phyloP scores from a whole-genome alignment of 2,888 invertebrate species.

The Caenorhabditis auriculariae region DNA sequence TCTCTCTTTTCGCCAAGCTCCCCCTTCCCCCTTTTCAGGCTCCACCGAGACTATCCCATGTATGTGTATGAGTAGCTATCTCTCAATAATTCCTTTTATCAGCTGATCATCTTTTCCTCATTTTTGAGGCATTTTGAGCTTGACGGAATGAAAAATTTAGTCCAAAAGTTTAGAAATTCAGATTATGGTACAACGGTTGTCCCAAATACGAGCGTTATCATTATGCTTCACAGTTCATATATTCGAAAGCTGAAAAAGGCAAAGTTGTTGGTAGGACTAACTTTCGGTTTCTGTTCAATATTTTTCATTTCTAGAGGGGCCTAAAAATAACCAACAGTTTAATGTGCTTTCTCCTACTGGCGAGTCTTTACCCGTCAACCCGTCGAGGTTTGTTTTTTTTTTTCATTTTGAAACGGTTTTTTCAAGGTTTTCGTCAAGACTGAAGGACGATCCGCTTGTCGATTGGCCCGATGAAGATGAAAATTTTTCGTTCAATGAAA shows the following conservation, averaged over 20 bases:
- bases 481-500: no score
- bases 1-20: no score
- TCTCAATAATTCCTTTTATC: no score
- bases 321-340: slow-evolving; percentile 27
- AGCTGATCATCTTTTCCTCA: no score
- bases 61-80: no score
- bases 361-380: slow-evolving; percentile 29
- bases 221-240: slow-evolving; percentile 56
- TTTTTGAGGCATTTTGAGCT: no score
- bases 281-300: neutral
- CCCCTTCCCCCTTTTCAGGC: no score
- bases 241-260: slow-evolving; percentile 57
- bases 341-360: slow-evolving; percentile 33
- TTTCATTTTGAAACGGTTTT: no score
- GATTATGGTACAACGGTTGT: slow-evolving; percentile 55
- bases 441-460: neutral
- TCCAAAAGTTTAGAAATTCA: neutral
- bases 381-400: no score
- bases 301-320: slow-evolving; percentile 26
- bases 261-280: slow-evolving; percentile 37
- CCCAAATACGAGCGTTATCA: slow-evolving; percentile 55
- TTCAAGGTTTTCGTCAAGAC: neutral
- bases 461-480: neutral
- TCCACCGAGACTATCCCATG: no score
- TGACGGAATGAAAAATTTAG: no score